Evolutionary conservation across 2,888 invertebrate species (phyloP).

Genomic region (Oeneis ivallda): DNA sequence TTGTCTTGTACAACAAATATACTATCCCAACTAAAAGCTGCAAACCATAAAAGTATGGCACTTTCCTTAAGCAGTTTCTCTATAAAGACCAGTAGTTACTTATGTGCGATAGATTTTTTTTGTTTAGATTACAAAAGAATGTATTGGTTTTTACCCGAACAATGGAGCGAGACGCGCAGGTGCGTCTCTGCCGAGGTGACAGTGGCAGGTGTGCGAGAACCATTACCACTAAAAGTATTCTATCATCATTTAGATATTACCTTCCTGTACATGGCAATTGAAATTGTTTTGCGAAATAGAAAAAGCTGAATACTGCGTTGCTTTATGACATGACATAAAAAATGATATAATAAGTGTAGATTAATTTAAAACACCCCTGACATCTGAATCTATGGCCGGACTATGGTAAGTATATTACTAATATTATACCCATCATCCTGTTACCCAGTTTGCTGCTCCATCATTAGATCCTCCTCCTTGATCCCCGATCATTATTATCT

Average conservation of each 20-base stretch:
- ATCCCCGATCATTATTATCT: too few relatives aligned
- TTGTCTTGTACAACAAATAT: not conserved
- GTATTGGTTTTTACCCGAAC: conserved; percentile 32
- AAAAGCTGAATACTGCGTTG: not conserved
- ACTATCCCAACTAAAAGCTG: too few relatives aligned
- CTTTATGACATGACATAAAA: too few relatives aligned
- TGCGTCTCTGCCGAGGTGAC: conserved; percentile 34
- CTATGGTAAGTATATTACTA: too few relatives aligned
- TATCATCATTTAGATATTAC: conserved; percentile 6
- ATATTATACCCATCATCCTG: too few relatives aligned
- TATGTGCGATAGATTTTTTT: conserved; percentile 15
- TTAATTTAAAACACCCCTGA: too few relatives aligned
- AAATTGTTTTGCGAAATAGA: not conserved
- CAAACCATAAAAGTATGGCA: too few relatives aligned
- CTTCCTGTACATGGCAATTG: not conserved
- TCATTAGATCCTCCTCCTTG: too few relatives aligned
- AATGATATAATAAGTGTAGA: too few relatives aligned
- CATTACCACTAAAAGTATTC: conserved; percentile 14
- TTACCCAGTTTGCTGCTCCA: too few relatives aligned
- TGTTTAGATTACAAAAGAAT: conserved; percentile 19
- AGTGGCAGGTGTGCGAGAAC: conserved; percentile 42
- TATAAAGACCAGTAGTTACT: not conserved
- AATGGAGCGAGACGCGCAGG: conserved; percentile 40
- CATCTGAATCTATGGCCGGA: too few relatives aligned
- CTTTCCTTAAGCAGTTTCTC: too few relatives aligned